phyloP scores from a whole-genome alignment of 2,888 invertebrate genomes.

The Tubulanus polymorphus region DNA sequence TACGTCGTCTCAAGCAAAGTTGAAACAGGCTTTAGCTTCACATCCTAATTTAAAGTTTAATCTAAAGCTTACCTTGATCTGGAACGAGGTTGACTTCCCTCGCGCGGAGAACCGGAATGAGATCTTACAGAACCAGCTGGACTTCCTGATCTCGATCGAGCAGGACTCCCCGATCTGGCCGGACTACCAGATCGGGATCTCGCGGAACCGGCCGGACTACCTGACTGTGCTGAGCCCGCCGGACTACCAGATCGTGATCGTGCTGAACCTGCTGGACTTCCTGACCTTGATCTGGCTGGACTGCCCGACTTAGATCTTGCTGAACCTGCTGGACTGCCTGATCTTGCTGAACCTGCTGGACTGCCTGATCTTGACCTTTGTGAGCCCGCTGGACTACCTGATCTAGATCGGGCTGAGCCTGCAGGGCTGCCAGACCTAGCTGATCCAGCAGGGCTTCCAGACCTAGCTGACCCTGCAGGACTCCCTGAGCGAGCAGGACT shows the following conservation, averaged over 20 bases:
- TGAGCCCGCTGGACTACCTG: not conserved
- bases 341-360: not conserved
- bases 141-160: not conserved
- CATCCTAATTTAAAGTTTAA: too few species aligned
- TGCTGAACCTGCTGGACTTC: not conserved
- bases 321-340: not conserved
- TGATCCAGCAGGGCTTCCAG: not conserved
- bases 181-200: not conserved
- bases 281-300: not conserved
- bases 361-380: not conserved
- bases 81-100: too few species aligned
- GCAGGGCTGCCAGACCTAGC: not conserved
- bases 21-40: too few species aligned
- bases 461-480: not conserved
- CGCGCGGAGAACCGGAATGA: too few species aligned
- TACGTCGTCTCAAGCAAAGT: too few species aligned
- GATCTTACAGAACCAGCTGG: not conserved
- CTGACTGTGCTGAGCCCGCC: not conserved
- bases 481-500: constrained; percentile 1
- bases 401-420: not conserved
- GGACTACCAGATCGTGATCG: not conserved
- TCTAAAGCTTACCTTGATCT: too few species aligned
- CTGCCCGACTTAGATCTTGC: not conserved
- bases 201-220: not conserved
- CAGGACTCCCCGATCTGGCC: not conserved